A percentile compares a stretch with the other conserved stretches of the same genome.
phyloP scores from a whole-genome alignment of 2,797 vertebrate genomes.

The Hirundo rustica region DNA sequence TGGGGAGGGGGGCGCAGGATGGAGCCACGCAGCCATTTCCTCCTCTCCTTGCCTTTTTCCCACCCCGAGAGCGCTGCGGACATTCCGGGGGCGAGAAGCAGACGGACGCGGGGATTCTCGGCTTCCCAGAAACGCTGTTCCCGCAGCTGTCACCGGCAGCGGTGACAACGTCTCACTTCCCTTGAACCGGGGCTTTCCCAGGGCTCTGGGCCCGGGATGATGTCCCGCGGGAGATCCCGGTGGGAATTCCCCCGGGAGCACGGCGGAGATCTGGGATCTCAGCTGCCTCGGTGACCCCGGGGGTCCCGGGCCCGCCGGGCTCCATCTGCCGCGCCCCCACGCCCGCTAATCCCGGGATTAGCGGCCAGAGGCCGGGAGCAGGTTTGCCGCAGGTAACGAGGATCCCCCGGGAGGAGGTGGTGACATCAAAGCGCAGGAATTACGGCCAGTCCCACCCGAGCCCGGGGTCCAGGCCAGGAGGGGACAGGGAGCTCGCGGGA shows the following conservation, averaged over 20 bases:
- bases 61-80: background rate
- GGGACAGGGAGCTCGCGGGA: no score
- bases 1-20: background rate
- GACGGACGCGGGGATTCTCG: rapidly evolving
- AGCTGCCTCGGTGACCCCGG: background rate
- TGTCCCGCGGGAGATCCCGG: background rate
- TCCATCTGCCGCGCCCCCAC: background rate
- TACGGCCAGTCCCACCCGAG: background rate
- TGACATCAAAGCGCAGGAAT: background rate
- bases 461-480: background rate
- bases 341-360: conserved; percentile 4
- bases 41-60: background rate
- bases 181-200: background rate
- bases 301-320: background rate
- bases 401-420: background rate
- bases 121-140: background rate
- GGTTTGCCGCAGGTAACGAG: conserved; percentile 30
- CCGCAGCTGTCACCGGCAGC: background rate
- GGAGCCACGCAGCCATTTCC: background rate
- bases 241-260: background rate
- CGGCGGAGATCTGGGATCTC: rapidly evolving
- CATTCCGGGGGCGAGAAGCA: rapidly evolving
- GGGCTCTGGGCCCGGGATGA: rapidly evolving
- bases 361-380: background rate
- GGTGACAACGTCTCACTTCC: rapidly evolving